Evolutionary conservation across 2,797 vertebrate genomes (phyloP).

Genomic region (Anisognathus igniventris): DNA sequence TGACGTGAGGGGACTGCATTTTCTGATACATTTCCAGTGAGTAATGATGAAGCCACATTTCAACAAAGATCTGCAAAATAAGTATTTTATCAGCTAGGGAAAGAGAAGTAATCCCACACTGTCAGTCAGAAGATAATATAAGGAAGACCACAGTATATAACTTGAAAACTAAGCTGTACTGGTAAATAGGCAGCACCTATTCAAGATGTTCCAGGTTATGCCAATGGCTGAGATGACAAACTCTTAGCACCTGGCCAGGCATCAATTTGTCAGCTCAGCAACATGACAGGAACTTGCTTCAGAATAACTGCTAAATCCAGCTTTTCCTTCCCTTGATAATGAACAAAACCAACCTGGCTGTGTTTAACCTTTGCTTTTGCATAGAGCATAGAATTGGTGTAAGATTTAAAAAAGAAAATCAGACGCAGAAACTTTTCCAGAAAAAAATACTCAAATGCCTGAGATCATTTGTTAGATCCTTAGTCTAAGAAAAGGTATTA

Average conservation of each 20-base stretch:
- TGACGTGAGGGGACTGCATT: constrained; percentile 94
- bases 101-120: not conserved
- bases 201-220: not conserved
- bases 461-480: not conserved
- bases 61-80: constrained; percentile 89
- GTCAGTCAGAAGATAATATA: not conserved
- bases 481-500: not conserved
- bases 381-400: not conserved
- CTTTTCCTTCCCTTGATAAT: not conserved
- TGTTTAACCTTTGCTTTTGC: not conserved
- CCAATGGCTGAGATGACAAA: not conserved
- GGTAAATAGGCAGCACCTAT: not conserved
- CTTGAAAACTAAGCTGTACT: not conserved
- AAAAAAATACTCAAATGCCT: not conserved
- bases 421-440: not conserved
- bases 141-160: not conserved
- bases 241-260: not conserved
- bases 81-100: not conserved
- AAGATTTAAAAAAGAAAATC: not conserved
- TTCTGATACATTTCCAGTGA: constrained; percentile 97
- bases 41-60: constrained; percentile 98
- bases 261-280: not conserved
- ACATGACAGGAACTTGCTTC: not conserved
- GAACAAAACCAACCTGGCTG: not conserved
- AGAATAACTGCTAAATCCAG: not conserved